A percentile compares a stretch with the other conserved stretches of the same genome.
Conservation (phyloP, 2,113 vertebrate species). For the Craseonycteris thonglongyai region DNA sequence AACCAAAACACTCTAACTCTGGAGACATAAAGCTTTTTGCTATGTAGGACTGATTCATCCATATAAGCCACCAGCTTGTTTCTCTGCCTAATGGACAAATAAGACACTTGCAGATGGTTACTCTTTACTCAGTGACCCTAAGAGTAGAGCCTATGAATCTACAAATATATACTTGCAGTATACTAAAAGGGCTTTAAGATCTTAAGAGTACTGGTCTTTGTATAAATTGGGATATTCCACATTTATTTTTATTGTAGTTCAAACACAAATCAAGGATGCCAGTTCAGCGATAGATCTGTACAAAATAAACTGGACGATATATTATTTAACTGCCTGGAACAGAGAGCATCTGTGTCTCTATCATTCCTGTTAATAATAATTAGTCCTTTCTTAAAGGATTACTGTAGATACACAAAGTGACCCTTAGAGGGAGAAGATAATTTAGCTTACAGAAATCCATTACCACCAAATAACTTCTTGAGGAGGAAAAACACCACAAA, state of each 20-base stretch:
- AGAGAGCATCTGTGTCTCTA: neutral
- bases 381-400: slow-evolving; percentile 57
- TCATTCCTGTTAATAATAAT: slow-evolving; percentile 61
- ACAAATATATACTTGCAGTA: neutral
- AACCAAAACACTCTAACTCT: neutral
- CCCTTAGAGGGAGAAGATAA: slow-evolving; percentile 54
- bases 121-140: neutral
- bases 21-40: neutral
- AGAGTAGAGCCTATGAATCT: neutral
- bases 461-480: slow-evolving; percentile 53
- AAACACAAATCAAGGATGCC: slow-evolving; percentile 20
- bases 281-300: neutral
- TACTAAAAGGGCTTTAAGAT: neutral
- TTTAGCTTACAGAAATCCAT: slow-evolving; percentile 63
- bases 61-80: neutral
- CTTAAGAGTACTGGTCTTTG: neutral
- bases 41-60: neutral
- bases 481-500: slow-evolving; percentile 43
- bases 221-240: neutral
- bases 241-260: slow-evolving; percentile 30
- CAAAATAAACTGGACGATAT: slow-evolving; percentile 13
- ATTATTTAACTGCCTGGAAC: slow-evolving; percentile 32
- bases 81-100: neutral
- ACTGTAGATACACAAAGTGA: slow-evolving; percentile 44
- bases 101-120: neutral